Evolutionary conservation across 2,113 vertebrate species (phyloP).

Genomic region (Halcyon senegalensis): DNA sequence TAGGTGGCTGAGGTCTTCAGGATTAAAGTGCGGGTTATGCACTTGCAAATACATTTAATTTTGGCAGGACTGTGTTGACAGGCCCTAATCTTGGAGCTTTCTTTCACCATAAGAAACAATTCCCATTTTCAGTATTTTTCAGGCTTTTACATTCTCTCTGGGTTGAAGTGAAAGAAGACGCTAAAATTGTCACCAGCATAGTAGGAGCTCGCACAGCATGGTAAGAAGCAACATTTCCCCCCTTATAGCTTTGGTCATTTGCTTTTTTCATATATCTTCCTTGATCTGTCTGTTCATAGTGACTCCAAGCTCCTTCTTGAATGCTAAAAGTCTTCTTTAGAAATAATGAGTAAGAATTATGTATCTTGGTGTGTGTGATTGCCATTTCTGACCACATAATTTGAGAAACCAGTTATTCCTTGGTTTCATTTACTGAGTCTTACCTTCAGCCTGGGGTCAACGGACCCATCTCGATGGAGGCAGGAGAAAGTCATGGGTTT

Average conservation of each 20-base stretch:
- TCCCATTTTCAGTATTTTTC: neutral
- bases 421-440: neutral
- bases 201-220: neutral
- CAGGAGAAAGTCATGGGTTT: neutral
- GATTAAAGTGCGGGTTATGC: neutral
- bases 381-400: neutral
- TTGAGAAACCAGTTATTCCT: neutral
- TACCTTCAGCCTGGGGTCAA: neutral
- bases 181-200: slow-evolving; percentile 5
- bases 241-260: slow-evolving; percentile 1
- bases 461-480: neutral
- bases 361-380: rapidly evolving
- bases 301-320: neutral
- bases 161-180: slow-evolving; percentile 4
- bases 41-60: neutral
- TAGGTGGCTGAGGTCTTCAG: neutral
- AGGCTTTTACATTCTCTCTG: neutral
- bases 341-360: neutral
- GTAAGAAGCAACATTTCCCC: neutral
- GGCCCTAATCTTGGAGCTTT: neutral
- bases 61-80: neutral
- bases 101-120: neutral
- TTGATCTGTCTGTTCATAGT: neutral
- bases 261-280: neutral
- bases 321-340: neutral